Percentiles rank a stretch among this genome's conserved stretches.
phyloP scores from a whole-genome alignment of 2,888 invertebrate genomes.

The Pilophorus perplexus region DNA sequence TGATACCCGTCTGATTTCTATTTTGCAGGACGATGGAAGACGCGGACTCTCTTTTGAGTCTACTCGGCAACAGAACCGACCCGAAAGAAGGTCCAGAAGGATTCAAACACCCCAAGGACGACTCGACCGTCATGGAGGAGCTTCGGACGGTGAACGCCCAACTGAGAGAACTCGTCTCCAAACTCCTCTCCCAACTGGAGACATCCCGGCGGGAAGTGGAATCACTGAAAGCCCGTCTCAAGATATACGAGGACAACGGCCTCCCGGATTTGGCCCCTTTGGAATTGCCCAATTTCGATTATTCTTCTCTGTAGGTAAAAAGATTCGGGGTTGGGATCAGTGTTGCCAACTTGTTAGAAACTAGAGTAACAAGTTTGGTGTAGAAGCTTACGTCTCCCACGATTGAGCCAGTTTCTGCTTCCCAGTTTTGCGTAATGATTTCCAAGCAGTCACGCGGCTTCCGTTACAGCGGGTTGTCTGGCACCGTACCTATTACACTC shows the following conservation, averaged over 20 bases:
- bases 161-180: constrained; percentile 59
- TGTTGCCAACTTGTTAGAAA: too few relatives aligned
- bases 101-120: constrained; percentile 57
- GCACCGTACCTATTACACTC: too few relatives aligned
- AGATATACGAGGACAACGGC: constrained; percentile 49
- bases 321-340: too few relatives aligned
- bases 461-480: too few relatives aligned
- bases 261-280: constrained; percentile 59
- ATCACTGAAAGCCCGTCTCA: constrained; percentile 51
- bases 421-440: too few relatives aligned
- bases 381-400: too few relatives aligned
- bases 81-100: not conserved
- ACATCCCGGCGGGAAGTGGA: constrained; percentile 64
- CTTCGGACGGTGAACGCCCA: constrained; percentile 64
- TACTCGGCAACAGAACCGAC: constrained; percentile 51
- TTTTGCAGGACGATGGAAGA: constrained; percentile 60
- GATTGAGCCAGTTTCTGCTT: too few relatives aligned
- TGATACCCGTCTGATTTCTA: too few relatives aligned
- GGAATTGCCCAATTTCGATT: constrained; percentile 55
- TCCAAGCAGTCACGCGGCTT: too few relatives aligned
- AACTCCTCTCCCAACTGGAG: constrained; percentile 64
- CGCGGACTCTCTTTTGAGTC: constrained; percentile 62
- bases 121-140: constrained; percentile 65
- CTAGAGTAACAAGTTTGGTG: too few relatives aligned
- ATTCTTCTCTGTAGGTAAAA: constrained; percentile 39